phyloP scores from a whole-genome alignment of 2,888 invertebrate genomes.

The Lordiphosa andalusiaca region DNA sequence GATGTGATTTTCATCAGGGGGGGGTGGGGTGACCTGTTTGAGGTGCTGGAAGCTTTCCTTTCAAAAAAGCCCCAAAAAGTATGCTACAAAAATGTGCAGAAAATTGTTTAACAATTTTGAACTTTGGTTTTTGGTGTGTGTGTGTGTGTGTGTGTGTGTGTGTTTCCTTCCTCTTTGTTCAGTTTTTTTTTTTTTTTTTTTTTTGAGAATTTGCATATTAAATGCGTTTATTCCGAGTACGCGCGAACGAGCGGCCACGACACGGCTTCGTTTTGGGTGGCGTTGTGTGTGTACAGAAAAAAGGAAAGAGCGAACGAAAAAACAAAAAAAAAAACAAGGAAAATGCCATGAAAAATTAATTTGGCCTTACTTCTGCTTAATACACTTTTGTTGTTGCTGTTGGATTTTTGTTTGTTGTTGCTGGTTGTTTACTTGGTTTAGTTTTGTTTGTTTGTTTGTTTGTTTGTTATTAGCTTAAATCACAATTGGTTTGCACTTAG shows the following conservation, averaged over 20 bases:
- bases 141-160: too few relatives aligned
- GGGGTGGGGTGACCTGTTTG: too few relatives aligned
- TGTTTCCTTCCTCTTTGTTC: slow-evolving; percentile 9
- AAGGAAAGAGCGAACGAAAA: slow-evolving; percentile 28
- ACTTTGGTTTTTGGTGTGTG: slow-evolving; percentile 3
- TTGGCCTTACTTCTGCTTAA: slow-evolving; percentile 38
- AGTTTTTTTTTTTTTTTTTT: slow-evolving; percentile 23
- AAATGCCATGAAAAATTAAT: slow-evolving; percentile 38
- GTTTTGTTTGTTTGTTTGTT: too few relatives aligned
- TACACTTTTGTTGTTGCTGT: slow-evolving; percentile 18
- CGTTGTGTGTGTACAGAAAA: slow-evolving; percentile 71
- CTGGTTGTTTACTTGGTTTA: slow-evolving; percentile 4
- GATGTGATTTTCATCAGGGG: too few relatives aligned
- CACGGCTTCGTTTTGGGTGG: slow-evolving; percentile 62
- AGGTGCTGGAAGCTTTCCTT: too few relatives aligned
- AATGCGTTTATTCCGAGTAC: slow-evolving; percentile 39
- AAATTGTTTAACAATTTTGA: not conserved
- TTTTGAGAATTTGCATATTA: slow-evolving; percentile 28
- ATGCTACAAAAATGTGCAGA: too few relatives aligned
- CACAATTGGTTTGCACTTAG: slow-evolving; percentile 63
- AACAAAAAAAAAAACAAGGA: slow-evolving; percentile 13
- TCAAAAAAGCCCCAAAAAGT: too few relatives aligned
- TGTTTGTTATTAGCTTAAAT: slow-evolving; percentile 54
- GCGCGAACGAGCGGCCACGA: slow-evolving; percentile 29
- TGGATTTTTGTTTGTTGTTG: slow-evolving; percentile 5